A percentile compares a stretch with the other conserved stretches of the same genome.
These are phyloP conservation scores for Ciconia maguari DNA, from an alignment of 2,113 vertebrate genomes.

Conservation along the genomic window DNA sequence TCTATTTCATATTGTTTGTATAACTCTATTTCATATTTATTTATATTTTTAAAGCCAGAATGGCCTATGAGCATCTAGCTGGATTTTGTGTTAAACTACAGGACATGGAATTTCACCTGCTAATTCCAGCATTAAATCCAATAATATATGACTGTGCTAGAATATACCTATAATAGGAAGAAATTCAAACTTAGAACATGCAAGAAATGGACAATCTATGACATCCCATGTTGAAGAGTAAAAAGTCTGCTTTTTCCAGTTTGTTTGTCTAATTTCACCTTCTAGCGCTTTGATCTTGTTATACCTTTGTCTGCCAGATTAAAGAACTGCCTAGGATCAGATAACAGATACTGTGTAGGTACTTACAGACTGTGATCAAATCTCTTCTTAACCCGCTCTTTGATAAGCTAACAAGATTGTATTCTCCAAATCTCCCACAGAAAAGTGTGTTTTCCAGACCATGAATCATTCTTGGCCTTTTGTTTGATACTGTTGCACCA, in stretches of 20 bases:
- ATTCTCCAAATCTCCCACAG: background rate
- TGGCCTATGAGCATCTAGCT: background rate
- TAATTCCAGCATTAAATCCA: background rate
- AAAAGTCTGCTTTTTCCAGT: background rate
- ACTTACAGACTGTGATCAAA: conserved; percentile 14
- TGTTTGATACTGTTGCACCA: background rate
- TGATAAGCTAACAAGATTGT: conserved; percentile 29
- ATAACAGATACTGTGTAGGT: background rate
- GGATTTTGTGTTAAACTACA: background rate
- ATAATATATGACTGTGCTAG: background rate
- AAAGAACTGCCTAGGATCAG: conserved; percentile 19
- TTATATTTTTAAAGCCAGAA: conserved; percentile 11
- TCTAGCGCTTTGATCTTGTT: background rate
- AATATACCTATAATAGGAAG: background rate
- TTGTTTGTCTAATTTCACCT: conserved; percentile 17
- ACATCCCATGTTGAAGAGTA: background rate
- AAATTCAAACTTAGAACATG: background rate
- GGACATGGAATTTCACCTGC: background rate
- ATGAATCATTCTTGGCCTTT: background rate
- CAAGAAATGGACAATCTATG: background rate
- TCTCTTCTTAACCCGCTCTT: conserved; percentile 38
- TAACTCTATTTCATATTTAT: background rate
- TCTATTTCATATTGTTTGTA: background rate
- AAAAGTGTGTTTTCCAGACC: background rate
- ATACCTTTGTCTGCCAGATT: background rate